These are phyloP conservation scores for Drosophila subpulchrella DNA, from an alignment of 1,140 invertebrate genomes.

Conservation along the genomic window DNA sequence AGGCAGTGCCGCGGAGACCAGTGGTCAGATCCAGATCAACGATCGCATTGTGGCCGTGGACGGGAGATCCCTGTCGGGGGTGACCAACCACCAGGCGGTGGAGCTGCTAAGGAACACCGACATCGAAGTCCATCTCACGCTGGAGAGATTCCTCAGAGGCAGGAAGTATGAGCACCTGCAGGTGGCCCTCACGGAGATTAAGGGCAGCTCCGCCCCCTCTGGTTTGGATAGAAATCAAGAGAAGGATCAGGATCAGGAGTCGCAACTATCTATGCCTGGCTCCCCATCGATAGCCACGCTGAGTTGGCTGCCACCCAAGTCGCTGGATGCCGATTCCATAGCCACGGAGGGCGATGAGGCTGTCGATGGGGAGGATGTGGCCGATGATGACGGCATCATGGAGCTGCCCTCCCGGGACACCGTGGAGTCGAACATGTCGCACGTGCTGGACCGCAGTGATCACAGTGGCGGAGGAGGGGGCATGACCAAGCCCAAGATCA, in stretches of 20 bases:
- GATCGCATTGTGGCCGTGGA: slow-evolving; percentile 96
- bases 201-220: slow-evolving; percentile 82
- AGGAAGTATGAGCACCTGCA: slow-evolving; percentile 96
- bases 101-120: slow-evolving; percentile 94
- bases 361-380: slow-evolving; percentile 53
- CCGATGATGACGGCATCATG: slow-evolving; percentile 83
- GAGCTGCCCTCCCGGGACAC: slow-evolving; percentile 89
- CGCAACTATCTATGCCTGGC: slow-evolving; percentile 86
- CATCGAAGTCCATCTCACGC: slow-evolving; percentile 90
- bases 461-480: slow-evolving; percentile 48
- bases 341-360: slow-evolving; percentile 84
- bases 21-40: slow-evolving; percentile 94
- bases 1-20: slow-evolving; percentile 94
- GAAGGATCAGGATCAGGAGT: slow-evolving; percentile 85
- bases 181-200: slow-evolving; percentile 89
- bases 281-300: slow-evolving; percentile 91
- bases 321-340: slow-evolving; percentile 86
- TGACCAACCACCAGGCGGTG: slow-evolving; percentile 95
- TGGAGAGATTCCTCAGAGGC: slow-evolving; percentile 94
- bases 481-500: slow-evolving; percentile 33
- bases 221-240: slow-evolving; percentile 25
- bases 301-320: slow-evolving; percentile 88
- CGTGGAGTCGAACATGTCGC: slow-evolving; percentile 86
- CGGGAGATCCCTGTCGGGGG: slow-evolving; percentile 91
- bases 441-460: slow-evolving; percentile 83